Conservation (phyloP, 2,888 invertebrate genomes). For the Mythimna impura region DNA sequence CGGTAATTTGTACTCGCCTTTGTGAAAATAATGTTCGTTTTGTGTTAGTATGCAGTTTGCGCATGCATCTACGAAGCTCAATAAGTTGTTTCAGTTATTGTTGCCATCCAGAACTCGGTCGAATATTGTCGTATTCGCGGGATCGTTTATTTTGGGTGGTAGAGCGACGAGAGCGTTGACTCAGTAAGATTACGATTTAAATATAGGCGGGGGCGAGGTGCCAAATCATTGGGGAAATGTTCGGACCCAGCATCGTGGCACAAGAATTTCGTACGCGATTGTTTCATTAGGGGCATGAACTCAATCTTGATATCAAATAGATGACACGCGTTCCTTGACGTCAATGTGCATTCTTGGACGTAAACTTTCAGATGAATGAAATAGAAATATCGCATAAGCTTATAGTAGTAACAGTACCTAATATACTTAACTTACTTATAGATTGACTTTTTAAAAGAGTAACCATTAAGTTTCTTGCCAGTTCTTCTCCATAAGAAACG, state of each 20-base stretch:
- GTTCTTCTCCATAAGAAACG: too few relatives aligned
- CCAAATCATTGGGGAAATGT: constrained; percentile 89
- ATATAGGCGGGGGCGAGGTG: constrained; percentile 88
- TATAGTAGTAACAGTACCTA: not conserved
- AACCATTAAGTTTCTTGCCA: too few relatives aligned
- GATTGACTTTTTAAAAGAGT: too few relatives aligned
- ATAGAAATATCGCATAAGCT: not conserved
- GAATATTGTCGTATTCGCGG: constrained; percentile 81
- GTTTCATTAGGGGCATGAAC: constrained; percentile 69
- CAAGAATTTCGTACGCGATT: constrained; percentile 79
- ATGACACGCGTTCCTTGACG: constrained; percentile 32
- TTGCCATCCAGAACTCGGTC: constrained; percentile 78
- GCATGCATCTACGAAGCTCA: constrained; percentile 35
- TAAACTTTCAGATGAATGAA: constrained; percentile 9
- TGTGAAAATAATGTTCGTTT: constrained; percentile 3
- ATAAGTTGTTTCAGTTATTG: constrained; percentile 67
- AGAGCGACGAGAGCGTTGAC: constrained; percentile 88
- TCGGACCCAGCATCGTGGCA: constrained; percentile 72
- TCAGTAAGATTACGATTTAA: constrained; percentile 90
- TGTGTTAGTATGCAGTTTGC: constrained; percentile 25
- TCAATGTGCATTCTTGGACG: constrained; percentile 22
- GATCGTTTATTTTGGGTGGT: constrained; percentile 86
- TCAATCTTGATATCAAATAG: constrained; percentile 46
- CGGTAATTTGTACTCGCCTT: not conserved
- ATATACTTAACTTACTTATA: too few relatives aligned